Conservation (phyloP, 2,113 vertebrate species). For the Dasyornis broadbenti region DNA sequence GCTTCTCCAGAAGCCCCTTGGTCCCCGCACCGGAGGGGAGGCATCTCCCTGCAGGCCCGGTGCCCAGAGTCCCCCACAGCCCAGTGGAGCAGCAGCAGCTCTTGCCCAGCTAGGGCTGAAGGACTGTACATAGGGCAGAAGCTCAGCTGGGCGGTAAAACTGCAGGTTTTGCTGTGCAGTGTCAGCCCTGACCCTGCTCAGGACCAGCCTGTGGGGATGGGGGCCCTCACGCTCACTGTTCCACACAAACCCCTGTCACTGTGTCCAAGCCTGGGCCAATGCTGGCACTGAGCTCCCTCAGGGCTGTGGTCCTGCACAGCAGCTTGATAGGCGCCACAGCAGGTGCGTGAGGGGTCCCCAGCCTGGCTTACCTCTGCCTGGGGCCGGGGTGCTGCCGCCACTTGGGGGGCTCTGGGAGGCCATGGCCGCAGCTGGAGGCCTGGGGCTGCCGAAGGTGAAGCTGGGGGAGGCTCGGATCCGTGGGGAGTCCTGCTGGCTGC, state of each 20-base stretch:
- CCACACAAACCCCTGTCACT: background rate
- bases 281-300: background rate
- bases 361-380: conserved; percentile 85
- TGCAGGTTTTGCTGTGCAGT: fast-evolving
- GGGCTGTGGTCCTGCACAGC: conserved; percentile 39
- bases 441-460: conserved; percentile 81
- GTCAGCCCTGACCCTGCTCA: background rate
- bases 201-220: background rate
- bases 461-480: conserved; percentile 84
- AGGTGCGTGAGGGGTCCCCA: conserved; percentile 42
- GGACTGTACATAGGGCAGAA: fast-evolving
- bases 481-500: conserved; percentile 81
- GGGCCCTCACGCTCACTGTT: background rate
- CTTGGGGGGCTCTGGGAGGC: conserved; percentile 57
- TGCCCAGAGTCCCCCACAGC: too few species aligned
- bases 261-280: fast-evolving
- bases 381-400: conserved; percentile 66
- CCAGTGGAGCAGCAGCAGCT: background rate
- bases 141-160: background rate
- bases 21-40: fast-evolving
- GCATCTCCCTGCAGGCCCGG: background rate
- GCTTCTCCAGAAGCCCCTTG: background rate
- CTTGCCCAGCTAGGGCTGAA: background rate
- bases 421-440: conserved; percentile 14
- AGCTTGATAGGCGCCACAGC: conserved; percentile 50